phyloP scores from a whole-genome alignment of 1,140 invertebrate species.

The Pseudomyrmex dendroicus region DNA sequence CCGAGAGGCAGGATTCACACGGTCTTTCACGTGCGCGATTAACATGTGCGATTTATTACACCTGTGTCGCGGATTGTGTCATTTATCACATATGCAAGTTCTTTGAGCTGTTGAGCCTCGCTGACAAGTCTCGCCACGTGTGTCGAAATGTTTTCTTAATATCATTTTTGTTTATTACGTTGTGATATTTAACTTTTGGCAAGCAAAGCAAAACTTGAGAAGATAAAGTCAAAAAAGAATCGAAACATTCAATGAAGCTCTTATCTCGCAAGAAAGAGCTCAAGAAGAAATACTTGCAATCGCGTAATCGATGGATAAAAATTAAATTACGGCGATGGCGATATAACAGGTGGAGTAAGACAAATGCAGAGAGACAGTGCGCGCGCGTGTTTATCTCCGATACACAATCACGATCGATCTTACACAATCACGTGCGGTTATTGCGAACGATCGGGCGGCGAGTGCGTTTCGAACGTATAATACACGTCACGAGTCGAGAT shows the following conservation, averaged over 20 bases:
- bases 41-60: constrained; percentile 23
- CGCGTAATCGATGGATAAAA: neutral
- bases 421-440: constrained; percentile 8
- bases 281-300: neutral
- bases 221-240: neutral
- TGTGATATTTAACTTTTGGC: neutral
- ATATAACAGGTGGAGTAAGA: constrained; percentile 6
- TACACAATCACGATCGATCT: neutral
- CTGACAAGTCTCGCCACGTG: neutral
- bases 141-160: neutral
- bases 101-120: neutral
- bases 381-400: constrained; percentile 8
- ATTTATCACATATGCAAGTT: neutral
- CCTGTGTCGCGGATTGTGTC: neutral
- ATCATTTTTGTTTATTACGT: neutral
- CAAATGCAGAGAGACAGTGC: neutral
- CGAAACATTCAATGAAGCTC: neutral
- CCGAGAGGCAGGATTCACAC: neutral
- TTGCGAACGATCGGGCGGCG: neutral
- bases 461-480: constrained; percentile 15
- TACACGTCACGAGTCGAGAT: constrained; percentile 1
- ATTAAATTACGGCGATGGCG: neutral
- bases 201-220: neutral
- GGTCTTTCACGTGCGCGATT: neutral
- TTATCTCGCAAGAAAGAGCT: too few species aligned